Percentiles rank a stretch among this genome's conserved stretches.
Evolutionary conservation across 2,113 vertebrate species (phyloP).

Genomic region (Pipa parva): DNA sequence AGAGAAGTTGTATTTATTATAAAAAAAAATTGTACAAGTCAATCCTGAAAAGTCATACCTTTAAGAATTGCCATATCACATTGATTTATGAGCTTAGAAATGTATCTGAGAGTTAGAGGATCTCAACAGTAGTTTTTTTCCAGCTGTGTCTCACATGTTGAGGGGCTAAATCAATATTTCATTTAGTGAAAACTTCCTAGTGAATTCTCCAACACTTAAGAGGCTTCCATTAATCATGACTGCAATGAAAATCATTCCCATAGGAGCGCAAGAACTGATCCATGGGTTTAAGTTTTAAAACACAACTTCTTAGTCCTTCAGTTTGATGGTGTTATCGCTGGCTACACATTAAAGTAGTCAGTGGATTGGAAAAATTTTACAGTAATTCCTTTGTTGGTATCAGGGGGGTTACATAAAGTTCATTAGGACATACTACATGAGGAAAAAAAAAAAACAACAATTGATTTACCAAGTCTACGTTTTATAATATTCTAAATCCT

Average conservation of each 20-base stretch:
- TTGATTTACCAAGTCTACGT: constrained; percentile 61
- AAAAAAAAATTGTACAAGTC: constrained; percentile 39
- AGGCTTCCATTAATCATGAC: constrained; percentile 73
- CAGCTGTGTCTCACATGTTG: constrained; percentile 60
- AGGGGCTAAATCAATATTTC: constrained; percentile 72
- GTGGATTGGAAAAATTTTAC: constrained; percentile 67
- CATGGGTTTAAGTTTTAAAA: constrained; percentile 68
- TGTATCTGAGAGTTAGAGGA: constrained; percentile 52
- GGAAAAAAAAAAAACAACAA: constrained; percentile 56
- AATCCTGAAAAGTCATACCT: constrained; percentile 40
- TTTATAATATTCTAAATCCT: constrained; percentile 54
- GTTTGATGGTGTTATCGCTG: constrained; percentile 79
- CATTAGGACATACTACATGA: constrained; percentile 63
- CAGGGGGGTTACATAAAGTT: constrained; percentile 81
- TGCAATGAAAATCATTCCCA: constrained; percentile 65
- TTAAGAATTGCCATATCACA: constrained; percentile 49
- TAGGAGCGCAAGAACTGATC: constrained; percentile 62
- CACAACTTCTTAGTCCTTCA: constrained; percentile 71
- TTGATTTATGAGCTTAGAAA: constrained; percentile 56
- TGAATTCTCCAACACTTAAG: constrained; percentile 75
- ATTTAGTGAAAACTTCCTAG: constrained; percentile 88
- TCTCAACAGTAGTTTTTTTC: constrained; percentile 60
- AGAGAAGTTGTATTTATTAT: constrained; percentile 25
- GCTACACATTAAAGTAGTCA: constrained; percentile 77
- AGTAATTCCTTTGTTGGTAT: constrained; percentile 79